Conservation (phyloP, 2,113 vertebrate genomes). For the Hucho hucho region DNA sequence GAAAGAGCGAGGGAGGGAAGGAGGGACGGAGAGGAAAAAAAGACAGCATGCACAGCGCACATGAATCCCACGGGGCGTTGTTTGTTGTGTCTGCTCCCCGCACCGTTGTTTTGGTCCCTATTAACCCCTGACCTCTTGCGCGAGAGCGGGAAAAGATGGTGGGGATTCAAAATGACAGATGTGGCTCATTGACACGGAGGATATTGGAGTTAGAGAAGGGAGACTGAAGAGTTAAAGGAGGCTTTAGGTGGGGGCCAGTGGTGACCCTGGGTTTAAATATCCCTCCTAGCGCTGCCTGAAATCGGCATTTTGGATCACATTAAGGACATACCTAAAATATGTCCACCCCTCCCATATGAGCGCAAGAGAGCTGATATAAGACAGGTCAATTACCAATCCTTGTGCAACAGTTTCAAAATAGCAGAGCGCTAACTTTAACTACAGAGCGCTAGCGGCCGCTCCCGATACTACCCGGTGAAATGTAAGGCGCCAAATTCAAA, state of each 20-base stretch:
- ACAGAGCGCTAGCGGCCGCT: too few relatives aligned
- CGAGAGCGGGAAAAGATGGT: constrained; percentile 64
- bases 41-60: constrained; percentile 39
- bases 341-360: too few relatives aligned
- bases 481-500: too few relatives aligned
- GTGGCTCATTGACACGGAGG: constrained; percentile 74
- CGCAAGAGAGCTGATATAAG: too few relatives aligned
- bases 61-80: constrained; percentile 70
- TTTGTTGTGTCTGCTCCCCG: constrained; percentile 75
- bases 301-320: too few relatives aligned
- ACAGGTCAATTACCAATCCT: too few relatives aligned
- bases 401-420: too few relatives aligned
- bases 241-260: constrained; percentile 46
- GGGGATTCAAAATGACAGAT: constrained; percentile 75
- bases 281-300: too few relatives aligned
- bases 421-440: too few relatives aligned
- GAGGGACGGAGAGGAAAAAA: constrained; percentile 13
- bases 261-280: too few relatives aligned
- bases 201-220: constrained; percentile 52
- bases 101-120: constrained; percentile 78
- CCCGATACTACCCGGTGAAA: too few relatives aligned
- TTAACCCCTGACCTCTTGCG: constrained; percentile 78
- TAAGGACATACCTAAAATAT: too few relatives aligned
- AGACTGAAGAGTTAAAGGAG: constrained; percentile 59
- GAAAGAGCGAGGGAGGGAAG: constrained; percentile 7